Evolutionary conservation across 2,888 invertebrate species (phyloP), one percentile per base, ranked within the genome.

Genomic region (Rhingia rostrata): DNA sequence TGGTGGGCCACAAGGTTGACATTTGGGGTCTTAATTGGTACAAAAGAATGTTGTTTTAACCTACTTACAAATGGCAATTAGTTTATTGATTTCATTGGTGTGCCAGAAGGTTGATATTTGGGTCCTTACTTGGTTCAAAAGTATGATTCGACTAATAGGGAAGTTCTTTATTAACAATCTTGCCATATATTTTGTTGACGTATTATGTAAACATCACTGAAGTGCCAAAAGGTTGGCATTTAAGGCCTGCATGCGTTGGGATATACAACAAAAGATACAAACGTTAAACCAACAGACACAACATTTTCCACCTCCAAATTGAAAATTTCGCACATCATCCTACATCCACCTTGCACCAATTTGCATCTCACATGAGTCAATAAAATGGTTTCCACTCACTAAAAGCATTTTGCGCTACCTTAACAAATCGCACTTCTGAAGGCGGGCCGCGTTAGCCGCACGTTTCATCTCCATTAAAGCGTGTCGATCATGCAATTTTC

Each of bases 381-480:
- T 22, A 22, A 22, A 22, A 2, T 60, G 30, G 43, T 67, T 61
- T 30, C 30, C 22, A 51, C 60, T 78, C 49, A 51, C 49, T 70
- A 14, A 78, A 78, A 66, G 45, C 51, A 79, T 79, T 58, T 45
- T 45, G 4, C 49, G 5, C 56, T n/a, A 60, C 45, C 47, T 32
- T 49, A 7, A 32, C 37, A 60, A 37, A n/a, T 12, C 22, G 4
- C 12, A 14, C 39, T 41, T 54, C 37, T 37, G 33, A 1, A 43
- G 35, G 41, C 14, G 43, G 22, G 22, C n/a, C 22, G 30, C 49
- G 43, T 22, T 66, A 32, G n/a, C 47, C 22, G 22, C 22, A 53
- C 33, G 12, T 49, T 47, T 30, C 22, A 51, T 47, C 53, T 64
- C 47, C 53, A 75, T 45, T 70, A 30, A 54, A 49, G 35, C 45